phyloP scores from a whole-genome alignment of 2,113 vertebrate genomes.

The Lamprotornis superbus region DNA sequence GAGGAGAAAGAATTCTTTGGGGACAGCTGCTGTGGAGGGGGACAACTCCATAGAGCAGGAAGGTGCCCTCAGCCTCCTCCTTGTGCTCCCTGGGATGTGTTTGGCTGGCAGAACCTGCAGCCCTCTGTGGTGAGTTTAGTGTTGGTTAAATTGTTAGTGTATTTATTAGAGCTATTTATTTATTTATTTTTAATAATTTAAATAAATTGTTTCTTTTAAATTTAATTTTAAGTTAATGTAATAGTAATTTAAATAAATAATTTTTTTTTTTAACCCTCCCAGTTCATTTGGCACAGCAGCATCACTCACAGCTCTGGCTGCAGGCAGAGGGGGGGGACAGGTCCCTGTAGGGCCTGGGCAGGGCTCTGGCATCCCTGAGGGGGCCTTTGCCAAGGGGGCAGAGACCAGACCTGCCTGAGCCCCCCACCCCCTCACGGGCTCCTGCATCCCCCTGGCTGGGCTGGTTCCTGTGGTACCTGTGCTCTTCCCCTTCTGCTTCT shows the following conservation, averaged over 20 bases:
- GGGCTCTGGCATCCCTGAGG: fast-evolving
- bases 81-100: neutral
- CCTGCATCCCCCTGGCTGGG: neutral
- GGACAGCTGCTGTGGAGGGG: neutral
- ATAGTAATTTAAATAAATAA: too few species aligned
- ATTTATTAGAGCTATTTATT: too few species aligned
- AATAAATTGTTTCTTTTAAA: too few species aligned
- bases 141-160: too few species aligned
- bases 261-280: too few species aligned
- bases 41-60: fast-evolving
- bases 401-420: neutral
- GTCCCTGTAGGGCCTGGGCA: neutral
- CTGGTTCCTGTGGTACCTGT: neutral
- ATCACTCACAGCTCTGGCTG: fast-evolving
- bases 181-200: too few species aligned
- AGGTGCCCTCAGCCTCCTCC: neutral
- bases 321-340: fast-evolving
- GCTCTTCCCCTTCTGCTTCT: neutral
- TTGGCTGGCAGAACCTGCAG: neutral
- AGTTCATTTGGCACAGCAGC: fast-evolving
- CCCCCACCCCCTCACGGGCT: fast-evolving
- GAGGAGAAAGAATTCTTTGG: neutral
- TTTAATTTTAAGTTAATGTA: too few species aligned
- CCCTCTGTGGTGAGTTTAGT: too few species aligned
- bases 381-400: neutral